These are phyloP conservation scores for Fratercula arctica DNA, from an alignment of 2,797 vertebrate genomes.

Conservation along the genomic window DNA sequence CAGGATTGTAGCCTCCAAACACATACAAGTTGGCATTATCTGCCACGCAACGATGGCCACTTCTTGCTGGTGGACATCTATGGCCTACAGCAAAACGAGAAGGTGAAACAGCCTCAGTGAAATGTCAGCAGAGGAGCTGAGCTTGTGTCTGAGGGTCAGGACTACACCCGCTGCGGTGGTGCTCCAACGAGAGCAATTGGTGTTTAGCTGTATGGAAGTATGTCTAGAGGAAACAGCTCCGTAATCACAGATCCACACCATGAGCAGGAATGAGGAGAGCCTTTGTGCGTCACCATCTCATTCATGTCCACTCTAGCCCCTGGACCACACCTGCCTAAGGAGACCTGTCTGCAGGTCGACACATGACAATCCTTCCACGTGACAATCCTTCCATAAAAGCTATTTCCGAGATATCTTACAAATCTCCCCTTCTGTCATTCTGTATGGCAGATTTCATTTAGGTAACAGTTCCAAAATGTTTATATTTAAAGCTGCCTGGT, in stretches of 20 bases:
- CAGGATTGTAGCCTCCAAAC: constrained; percentile 97
- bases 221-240: neutral
- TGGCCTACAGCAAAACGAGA: constrained; percentile 77
- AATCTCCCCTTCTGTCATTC: neutral
- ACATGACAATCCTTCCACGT: neutral
- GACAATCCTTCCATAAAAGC: neutral
- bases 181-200: neutral
- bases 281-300: neutral
- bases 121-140: neutral
- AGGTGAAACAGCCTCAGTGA: neutral
- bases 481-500: neutral
- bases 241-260: neutral
- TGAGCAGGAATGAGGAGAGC: neutral
- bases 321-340: neutral
- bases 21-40: constrained; percentile 94
- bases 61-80: constrained; percentile 89
- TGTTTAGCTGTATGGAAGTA: fast-evolving
- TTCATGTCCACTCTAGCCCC: neutral
- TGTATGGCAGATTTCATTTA: neutral
- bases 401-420: neutral
- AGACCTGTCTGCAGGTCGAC: neutral
- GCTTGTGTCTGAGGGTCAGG: neutral
- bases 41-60: constrained; percentile 96
- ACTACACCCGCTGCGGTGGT: fast-evolving
- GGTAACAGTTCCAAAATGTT: neutral